Conservation (phyloP, 2,888 invertebrate genomes). For the Ommatoiulus sabulosus region DNA sequence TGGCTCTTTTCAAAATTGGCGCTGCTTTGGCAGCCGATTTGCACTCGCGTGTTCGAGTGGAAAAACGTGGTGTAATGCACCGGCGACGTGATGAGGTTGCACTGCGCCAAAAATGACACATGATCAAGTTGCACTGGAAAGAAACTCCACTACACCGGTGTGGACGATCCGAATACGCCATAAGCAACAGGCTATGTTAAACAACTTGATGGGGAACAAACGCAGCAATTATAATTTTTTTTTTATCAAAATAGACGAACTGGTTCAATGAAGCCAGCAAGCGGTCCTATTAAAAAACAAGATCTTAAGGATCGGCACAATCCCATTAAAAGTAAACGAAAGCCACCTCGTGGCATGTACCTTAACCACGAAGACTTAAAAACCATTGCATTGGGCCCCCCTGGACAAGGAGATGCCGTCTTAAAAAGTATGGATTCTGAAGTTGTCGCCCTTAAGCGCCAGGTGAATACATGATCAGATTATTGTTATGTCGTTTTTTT, state of each 20-base stretch:
- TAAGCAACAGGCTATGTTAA: not conserved
- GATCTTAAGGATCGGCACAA: slow-evolving; percentile 62
- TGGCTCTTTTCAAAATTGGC: no score
- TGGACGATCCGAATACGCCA: not conserved
- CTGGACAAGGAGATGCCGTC: slow-evolving; percentile 82
- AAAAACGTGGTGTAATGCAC: no score
- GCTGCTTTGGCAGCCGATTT: no score
- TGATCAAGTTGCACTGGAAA: no score
- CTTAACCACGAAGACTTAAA: slow-evolving; percentile 97
- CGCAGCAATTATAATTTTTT: not conserved
- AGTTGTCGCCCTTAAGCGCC: slow-evolving; percentile 92
- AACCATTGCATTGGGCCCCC: slow-evolving; percentile 84
- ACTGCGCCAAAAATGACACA: no score
- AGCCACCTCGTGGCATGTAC: slow-evolving; percentile 96
- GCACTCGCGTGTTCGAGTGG: no score
- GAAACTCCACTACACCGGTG: not conserved
- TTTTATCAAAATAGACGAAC: slow-evolving; percentile 76
- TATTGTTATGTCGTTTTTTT: no score
- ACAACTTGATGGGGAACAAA: not conserved
- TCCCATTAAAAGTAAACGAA: slow-evolving; percentile 72
- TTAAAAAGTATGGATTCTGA: slow-evolving; percentile 93
- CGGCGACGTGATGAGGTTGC: no score
- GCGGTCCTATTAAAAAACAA: slow-evolving; percentile 70
- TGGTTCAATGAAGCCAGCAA: slow-evolving; percentile 82
- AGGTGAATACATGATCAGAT: slow-evolving; percentile 79